Evolutionary conservation across 2,113 vertebrate genomes (phyloP).

Genomic region (Pantherophis guttatus): DNA sequence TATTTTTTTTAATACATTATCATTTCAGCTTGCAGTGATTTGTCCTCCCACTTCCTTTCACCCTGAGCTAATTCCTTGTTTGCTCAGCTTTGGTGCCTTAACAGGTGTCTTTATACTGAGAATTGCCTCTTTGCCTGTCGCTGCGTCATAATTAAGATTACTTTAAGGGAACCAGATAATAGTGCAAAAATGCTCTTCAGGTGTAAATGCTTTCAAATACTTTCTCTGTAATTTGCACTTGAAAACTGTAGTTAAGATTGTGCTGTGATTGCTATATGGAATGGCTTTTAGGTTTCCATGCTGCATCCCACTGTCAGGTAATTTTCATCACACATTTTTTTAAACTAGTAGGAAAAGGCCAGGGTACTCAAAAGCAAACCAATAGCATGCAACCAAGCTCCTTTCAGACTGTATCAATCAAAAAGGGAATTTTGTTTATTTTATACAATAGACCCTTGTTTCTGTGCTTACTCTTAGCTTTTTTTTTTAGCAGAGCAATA

Average conservation of each 20-base stretch:
- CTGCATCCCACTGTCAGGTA: background rate
- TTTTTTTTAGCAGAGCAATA: background rate
- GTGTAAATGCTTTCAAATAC: constrained; percentile 9
- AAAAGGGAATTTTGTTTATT: background rate
- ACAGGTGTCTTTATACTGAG: constrained; percentile 54
- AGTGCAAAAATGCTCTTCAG: constrained; percentile 21
- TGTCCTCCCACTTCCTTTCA: constrained; percentile 58
- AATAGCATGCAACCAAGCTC: background rate
- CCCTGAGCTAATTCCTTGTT: constrained; percentile 69
- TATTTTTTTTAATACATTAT: constrained; percentile 54
- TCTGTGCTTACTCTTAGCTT: background rate
- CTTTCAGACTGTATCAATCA: background rate
- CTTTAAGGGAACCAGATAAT: constrained; percentile 77
- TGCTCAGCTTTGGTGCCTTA: constrained; percentile 68
- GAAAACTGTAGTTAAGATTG: background rate
- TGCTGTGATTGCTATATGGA: background rate
- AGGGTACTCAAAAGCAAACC: background rate
- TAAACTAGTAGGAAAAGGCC: background rate
- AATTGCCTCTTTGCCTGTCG: constrained; percentile 55
- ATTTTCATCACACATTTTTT: background rate
- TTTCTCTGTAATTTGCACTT: constrained; percentile 10
- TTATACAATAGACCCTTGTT: background rate
- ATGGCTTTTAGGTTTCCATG: background rate
- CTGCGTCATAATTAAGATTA: constrained; percentile 68
- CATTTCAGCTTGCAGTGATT: constrained; percentile 72